Evolutionary conservation across 1,140 invertebrate genomes (phyloP), one percentile per base, ranked within the genome.

Genomic region (Dysdera silvatica): DNA sequence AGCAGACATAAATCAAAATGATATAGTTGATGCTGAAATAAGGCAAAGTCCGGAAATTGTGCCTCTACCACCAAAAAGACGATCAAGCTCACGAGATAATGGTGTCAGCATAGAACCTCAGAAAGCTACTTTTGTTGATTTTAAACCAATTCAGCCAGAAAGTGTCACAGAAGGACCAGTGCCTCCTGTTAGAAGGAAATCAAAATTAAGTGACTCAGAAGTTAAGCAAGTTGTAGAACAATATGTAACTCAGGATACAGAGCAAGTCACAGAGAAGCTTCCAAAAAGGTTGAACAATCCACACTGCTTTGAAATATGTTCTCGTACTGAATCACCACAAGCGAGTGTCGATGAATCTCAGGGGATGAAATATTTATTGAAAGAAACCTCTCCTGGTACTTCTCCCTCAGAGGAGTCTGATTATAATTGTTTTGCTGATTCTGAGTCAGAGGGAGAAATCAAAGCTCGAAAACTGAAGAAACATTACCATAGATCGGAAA

Each of bases 401-500:
- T 63, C 61, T 14, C 10, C 51, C 14, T 55, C 52, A 20, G 51
- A 63, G 48, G 61, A 63, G 41, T 63, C 61, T 14, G 61, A 63
- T 56, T 62, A 51, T 3, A 62, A 62, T 26, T 63, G 52, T 35
- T 63, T 63, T 55, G 61, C 61, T 49, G 61, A 63, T 63, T 63
- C 61, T 0, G 61, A 63, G 51, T 63, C 61, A 31, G 61, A 63
- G 40, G 31, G 41, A 20, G 61, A 63, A 32, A 63, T 63, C 8
- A 63, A 56, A 31, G 40, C 33, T 16, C 28, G 47, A 12, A 35
- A 53, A n/a, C 61, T 55, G 26, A 63, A 63, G 33, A 37, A 60
- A 16, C 55, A 55, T 35, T 43, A 55, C n/a, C 32, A 29, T 10
- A 63, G 56, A 31, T 14, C 33, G 40, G 5, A 41, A 14, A 63